Conservation (phyloP, 2,888 invertebrate genomes). For the Axea sp. region DNA sequence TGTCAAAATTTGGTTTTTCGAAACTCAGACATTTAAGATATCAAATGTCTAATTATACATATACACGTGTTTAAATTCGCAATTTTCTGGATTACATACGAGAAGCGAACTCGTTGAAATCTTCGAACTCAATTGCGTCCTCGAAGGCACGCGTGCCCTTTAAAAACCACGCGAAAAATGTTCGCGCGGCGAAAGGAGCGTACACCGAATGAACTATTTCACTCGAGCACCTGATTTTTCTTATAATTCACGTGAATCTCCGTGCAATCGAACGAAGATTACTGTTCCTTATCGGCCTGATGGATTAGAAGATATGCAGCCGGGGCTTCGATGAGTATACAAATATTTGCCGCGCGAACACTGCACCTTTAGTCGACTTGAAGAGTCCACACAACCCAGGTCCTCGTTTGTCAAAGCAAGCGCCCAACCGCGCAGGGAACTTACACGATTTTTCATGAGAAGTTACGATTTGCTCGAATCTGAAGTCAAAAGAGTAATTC, state of each 20-base stretch:
- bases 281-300: conserved; percentile 22
- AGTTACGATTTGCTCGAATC: neutral
- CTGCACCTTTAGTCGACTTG: conserved; percentile 40
- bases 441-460: neutral
- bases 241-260: conserved; percentile 43
- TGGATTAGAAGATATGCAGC: conserved; percentile 32
- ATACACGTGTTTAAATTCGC: no score
- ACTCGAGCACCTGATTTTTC: conserved; percentile 21
- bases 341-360: conserved; percentile 43
- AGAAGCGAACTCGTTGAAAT: no score
- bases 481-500: conserved; percentile 1
- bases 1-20: no score
- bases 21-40: no score
- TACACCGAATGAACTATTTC: no score
- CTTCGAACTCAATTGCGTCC: no score
- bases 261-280: conserved; percentile 30
- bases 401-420: neutral
- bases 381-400: conserved; percentile 26
- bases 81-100: no score
- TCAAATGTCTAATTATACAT: no score
- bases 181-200: no score
- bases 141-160: no score
- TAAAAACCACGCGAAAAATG: no score
- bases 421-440: no score
- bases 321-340: conserved; percentile 29